Conservation (phyloP, 2,113 vertebrate genomes). For the Tachysurus fulvidraco region DNA sequence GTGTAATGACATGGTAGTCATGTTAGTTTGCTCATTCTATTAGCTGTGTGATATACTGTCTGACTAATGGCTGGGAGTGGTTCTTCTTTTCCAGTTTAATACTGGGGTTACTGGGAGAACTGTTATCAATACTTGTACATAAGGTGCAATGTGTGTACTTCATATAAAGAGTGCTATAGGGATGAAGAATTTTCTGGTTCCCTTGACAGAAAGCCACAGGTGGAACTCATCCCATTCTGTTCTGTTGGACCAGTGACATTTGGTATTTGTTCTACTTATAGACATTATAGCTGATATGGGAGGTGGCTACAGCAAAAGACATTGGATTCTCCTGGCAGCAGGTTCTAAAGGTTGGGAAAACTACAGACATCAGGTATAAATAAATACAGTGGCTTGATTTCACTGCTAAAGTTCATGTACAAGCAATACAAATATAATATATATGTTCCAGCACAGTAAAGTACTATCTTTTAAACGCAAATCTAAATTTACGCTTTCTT, state of each 20-base stretch:
- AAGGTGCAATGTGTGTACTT: too few relatives aligned
- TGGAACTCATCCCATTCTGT: too few relatives aligned
- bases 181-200: too few relatives aligned
- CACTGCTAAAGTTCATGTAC: neutral
- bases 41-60: too few relatives aligned
- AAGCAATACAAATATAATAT: neutral
- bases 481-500: neutral
- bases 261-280: neutral
- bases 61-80: too few relatives aligned
- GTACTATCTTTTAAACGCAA: neutral
- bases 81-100: too few relatives aligned
- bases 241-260: neutral
- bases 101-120: too few relatives aligned
- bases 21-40: too few relatives aligned
- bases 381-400: neutral
- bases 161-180: too few relatives aligned
- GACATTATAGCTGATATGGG: neutral
- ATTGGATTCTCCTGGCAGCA: constrained; percentile 6
- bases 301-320: neutral
- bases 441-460: neutral
- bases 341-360: constrained; percentile 27
- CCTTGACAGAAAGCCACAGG: too few relatives aligned
- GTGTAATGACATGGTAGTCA: too few relatives aligned
- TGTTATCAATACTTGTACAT: too few relatives aligned
- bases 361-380: constrained; percentile 18